Percentiles rank a stretch among this genome's conserved stretches.
Evolutionary conservation across 2,113 vertebrate species (phyloP).

Genomic region (Cisticola juncidis): DNA sequence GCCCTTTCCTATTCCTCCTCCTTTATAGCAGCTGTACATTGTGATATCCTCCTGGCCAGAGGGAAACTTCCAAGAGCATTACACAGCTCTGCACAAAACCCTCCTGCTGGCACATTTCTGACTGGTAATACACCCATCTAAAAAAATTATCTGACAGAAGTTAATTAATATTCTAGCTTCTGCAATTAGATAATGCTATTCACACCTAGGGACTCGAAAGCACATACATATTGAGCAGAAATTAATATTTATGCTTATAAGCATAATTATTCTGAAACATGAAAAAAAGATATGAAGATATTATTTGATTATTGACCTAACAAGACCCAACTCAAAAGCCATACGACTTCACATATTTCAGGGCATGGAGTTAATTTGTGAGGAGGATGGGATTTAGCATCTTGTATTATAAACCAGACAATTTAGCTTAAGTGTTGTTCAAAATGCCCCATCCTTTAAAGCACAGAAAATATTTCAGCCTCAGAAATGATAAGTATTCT

Average conservation of each 20-base stretch:
- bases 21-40: not conserved
- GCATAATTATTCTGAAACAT: slow-evolving; percentile 60
- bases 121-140: slow-evolving; percentile 41
- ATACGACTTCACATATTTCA: slow-evolving; percentile 24
- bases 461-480: not conserved
- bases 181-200: slow-evolving; percentile 67
- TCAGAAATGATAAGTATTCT: not conserved
- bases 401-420: not conserved
- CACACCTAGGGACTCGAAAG: slow-evolving; percentile 48
- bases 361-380: slow-evolving; percentile 20
- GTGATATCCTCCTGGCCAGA: not conserved
- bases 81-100: slow-evolving; percentile 28
- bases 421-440: not conserved
- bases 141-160: slow-evolving; percentile 40
- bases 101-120: slow-evolving; percentile 31
- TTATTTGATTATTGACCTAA: slow-evolving; percentile 58
- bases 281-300: not conserved
- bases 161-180: slow-evolving; percentile 61
- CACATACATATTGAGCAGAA: slow-evolving; percentile 54
- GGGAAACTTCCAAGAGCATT: slow-evolving; percentile 8
- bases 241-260: slow-evolving; percentile 67
- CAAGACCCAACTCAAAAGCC: slow-evolving; percentile 32
- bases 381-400: not conserved
- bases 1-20: not conserved
- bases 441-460: not conserved